Conservation (phyloP, 2,888 invertebrate genomes). For the Sphaeridia pumilis region DNA sequence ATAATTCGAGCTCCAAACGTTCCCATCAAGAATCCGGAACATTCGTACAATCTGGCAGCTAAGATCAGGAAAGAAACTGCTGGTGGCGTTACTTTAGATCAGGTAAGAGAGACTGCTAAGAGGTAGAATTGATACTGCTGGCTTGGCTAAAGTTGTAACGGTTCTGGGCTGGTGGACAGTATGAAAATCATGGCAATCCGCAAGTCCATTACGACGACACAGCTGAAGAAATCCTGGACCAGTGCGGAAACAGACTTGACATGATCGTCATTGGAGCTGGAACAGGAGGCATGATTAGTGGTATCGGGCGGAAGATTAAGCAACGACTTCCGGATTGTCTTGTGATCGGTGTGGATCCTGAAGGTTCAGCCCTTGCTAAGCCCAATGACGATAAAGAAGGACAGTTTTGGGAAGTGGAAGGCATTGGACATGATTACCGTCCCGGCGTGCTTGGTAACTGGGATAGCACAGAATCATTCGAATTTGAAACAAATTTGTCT, state of each 20-base stretch:
- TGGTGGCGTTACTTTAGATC: slow-evolving; percentile 48
- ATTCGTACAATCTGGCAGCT: slow-evolving; percentile 45
- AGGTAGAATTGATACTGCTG: too few species aligned
- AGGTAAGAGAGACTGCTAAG: too few species aligned
- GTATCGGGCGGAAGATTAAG: slow-evolving; percentile 47
- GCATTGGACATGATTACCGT: slow-evolving; percentile 51
- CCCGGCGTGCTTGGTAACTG: slow-evolving; percentile 47
- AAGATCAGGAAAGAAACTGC: slow-evolving; percentile 46
- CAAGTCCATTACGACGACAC: slow-evolving; percentile 51
- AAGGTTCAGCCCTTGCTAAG: slow-evolving; percentile 45
- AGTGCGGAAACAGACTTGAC: slow-evolving; percentile 46
- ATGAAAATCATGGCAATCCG: slow-evolving; percentile 49
- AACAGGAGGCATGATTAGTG: slow-evolving; percentile 50
- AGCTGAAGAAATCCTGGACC: slow-evolving; percentile 48
- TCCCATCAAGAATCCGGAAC: slow-evolving; percentile 45
- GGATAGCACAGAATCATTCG: neutral
- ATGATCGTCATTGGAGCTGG: slow-evolving; percentile 43
- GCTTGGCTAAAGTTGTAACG: too few species aligned
- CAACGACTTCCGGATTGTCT: slow-evolving; percentile 44
- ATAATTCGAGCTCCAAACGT: slow-evolving; percentile 48
- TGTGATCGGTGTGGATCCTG: slow-evolving; percentile 47
- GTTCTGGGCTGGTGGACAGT: too few species aligned
- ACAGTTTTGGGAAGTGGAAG: slow-evolving; percentile 49
- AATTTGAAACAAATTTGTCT: neutral
- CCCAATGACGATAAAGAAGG: slow-evolving; percentile 43